A percentile compares a stretch with the other conserved stretches of the same genome.
Conservation (phyloP, 2,113 vertebrate genomes). For the Chamaea fasciata region DNA sequence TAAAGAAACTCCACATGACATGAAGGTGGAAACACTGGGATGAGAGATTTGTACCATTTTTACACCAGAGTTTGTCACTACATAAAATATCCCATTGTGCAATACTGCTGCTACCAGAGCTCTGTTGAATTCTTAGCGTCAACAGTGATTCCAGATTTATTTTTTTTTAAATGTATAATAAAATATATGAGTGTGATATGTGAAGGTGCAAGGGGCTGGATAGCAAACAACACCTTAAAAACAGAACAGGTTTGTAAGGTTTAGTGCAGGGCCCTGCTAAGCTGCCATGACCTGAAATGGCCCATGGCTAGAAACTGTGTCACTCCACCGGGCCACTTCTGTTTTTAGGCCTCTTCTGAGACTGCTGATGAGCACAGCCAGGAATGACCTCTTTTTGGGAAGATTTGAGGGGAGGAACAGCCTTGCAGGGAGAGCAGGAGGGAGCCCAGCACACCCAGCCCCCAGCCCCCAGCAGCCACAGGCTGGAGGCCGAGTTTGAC, state of each 20-base stretch:
- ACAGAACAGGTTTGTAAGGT: not conserved
- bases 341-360: constrained; percentile 15
- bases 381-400: not conserved
- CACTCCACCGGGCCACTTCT: not conserved
- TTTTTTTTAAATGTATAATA: not conserved
- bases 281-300: not conserved
- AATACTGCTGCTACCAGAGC: not conserved
- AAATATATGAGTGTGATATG: fast-evolving
- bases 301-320: not conserved
- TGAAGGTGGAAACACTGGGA: not conserved
- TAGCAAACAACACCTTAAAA: not conserved
- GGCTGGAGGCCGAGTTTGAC: not conserved
- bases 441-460: not conserved
- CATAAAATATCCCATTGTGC: not conserved
- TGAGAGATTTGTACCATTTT: not conserved
- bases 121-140: not conserved
- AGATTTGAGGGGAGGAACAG: not conserved
- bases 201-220: not conserved
- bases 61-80: not conserved
- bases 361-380: not conserved
- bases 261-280: not conserved
- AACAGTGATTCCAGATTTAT: not conserved
- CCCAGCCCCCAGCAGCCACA: not conserved
- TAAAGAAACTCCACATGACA: not conserved
- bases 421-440: not conserved